Conservation (phyloP, 2,888 invertebrate species). For the Melangyna quadrimaculata region DNA sequence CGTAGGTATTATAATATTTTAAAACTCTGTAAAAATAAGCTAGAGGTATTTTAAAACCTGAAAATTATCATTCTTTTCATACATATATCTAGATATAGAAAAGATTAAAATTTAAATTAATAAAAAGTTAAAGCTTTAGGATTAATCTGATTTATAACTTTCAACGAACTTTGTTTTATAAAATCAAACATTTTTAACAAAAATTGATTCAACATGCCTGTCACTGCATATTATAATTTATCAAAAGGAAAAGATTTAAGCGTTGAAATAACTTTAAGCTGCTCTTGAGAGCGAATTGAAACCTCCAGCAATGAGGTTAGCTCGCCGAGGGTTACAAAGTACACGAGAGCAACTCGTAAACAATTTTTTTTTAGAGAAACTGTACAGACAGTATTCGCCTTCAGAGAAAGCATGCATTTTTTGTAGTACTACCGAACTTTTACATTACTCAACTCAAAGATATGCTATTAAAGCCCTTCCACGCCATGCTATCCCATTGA, state of each 20-base stretch:
- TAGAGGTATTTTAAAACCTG: not conserved
- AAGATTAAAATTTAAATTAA: slow-evolving; percentile 11
- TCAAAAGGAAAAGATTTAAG: not conserved
- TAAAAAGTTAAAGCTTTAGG: slow-evolving; percentile 1
- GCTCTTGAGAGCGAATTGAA: too few relatives aligned
- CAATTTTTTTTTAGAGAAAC: too few relatives aligned
- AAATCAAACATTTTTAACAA: not conserved
- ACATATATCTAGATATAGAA: not conserved
- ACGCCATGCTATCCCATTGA: too few relatives aligned
- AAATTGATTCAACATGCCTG: slow-evolving; percentile 26
- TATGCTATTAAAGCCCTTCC: too few relatives aligned
- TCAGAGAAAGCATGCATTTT: too few relatives aligned
- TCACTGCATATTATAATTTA: not conserved
- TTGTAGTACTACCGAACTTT: too few relatives aligned
- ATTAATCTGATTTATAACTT: slow-evolving; percentile 50
- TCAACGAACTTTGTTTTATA: slow-evolving; percentile 65
- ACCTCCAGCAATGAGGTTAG: too few relatives aligned
- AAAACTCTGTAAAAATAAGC: not conserved
- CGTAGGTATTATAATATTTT: not conserved
- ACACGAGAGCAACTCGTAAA: too few relatives aligned
- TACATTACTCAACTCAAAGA: too few relatives aligned
- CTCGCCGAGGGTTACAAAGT: too few relatives aligned
- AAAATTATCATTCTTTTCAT: not conserved
- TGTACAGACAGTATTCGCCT: too few relatives aligned
- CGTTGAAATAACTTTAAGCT: too few relatives aligned